Conservation (phyloP, 1,140 invertebrate genomes). For the Saccostrea glomerata region DNA sequence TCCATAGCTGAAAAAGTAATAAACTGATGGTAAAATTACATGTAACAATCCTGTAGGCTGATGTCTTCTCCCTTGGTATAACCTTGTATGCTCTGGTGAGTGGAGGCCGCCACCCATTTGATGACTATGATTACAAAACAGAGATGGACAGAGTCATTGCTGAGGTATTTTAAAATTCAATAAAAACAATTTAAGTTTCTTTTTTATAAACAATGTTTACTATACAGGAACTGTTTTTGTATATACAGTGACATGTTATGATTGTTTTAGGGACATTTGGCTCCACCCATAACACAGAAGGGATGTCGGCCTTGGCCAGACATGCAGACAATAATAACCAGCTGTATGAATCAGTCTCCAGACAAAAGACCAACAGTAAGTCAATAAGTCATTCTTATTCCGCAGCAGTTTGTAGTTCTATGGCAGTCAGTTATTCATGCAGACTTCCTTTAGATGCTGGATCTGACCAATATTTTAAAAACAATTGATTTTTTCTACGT, state of each 20-base stretch:
- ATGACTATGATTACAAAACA: conserved; percentile 69
- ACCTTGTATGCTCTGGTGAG: conserved; percentile 73
- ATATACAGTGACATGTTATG: not conserved
- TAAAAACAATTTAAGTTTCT: too few relatives aligned
- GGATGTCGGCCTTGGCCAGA: conserved; percentile 69
- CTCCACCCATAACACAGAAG: conserved; percentile 62
- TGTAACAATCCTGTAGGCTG: conserved; percentile 64
- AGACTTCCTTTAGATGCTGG: too few relatives aligned
- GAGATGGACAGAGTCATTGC: conserved; percentile 74
- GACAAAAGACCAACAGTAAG: conserved; percentile 69
- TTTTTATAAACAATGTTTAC: not conserved
- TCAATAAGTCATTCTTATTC: conserved; percentile 50
- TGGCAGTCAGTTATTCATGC: too few relatives aligned
- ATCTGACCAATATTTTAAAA: too few relatives aligned
- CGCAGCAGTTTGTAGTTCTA: too few relatives aligned
- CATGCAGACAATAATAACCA: conserved; percentile 68
- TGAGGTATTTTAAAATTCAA: conserved; percentile 57
- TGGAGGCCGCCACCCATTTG: conserved; percentile 72
- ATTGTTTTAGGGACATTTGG: conserved; percentile 54
- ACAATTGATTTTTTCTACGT: too few relatives aligned
- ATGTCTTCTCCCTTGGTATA: conserved; percentile 76
- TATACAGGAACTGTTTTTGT: not conserved
- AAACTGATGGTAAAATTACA: not conserved
- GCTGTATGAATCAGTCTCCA: conserved; percentile 69
- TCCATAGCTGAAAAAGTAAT: too few relatives aligned